Evolutionary conservation across 1,140 invertebrate genomes (phyloP), one percentile per base, ranked within the genome.

Genomic region (Pseudomyrmex flavicornis): DNA sequence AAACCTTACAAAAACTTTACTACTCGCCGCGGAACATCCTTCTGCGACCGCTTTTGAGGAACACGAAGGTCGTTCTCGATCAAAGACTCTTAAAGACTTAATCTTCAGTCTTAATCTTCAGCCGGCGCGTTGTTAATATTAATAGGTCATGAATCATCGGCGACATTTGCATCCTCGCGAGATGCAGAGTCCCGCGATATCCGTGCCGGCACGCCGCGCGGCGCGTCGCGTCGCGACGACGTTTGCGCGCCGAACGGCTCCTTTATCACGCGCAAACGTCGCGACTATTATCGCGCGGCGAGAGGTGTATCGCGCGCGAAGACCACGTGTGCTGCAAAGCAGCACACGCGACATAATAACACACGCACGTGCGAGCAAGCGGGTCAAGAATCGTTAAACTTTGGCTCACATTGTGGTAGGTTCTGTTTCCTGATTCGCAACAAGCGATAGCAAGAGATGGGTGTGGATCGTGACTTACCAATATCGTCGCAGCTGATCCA

Each of bases 361-460:
- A 20, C 2, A 35, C 26, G 61, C 12, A 9, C 26, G 12, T 12
- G 26, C n/a, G 17, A 48, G 4, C 56, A 50, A 77, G 54, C 84
- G 48, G 61, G 68, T 79, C 58, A 70, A 26, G 52, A 52, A 66
- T 26, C 50, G 46, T 88, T 91, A 91, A 90, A 91, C 90, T 91
- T 90, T 89, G 90, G 87, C 88, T 88, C 82, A 87, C 48, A 91
- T 92, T 91, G 88, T 82, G 90, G 89, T 88, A 91, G 91, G 90
- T 90, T 91, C 86, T 87, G 89, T 35, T 35, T 7, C 85, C 85
- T 84, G 70, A 83, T 66, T 63, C 48, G 66, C 35, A 17, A 10
- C n/a, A 20, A 48, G 52, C 44, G 50, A 58, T 52, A 44, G 9
- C 68, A 15, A 17, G 9, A 35, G 50, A 77, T 12, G 44, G 10